phyloP scores from a whole-genome alignment of 2,888 invertebrate species.

The Hirtodrosophila confusa region DNA sequence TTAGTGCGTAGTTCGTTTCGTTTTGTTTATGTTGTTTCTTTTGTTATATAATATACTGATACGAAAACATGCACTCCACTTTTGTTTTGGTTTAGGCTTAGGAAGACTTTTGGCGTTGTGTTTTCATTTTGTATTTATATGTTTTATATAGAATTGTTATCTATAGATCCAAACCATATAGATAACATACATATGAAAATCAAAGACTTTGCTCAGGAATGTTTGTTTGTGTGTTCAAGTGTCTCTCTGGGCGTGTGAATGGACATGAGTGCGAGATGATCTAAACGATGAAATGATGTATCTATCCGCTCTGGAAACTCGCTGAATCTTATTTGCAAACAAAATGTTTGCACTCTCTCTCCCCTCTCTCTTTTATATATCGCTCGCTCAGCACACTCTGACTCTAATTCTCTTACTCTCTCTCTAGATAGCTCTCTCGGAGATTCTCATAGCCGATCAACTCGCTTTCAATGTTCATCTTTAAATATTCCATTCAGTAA shows the following conservation, averaged over 20 bases:
- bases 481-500: constrained; percentile 43
- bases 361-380: neutral
- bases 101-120: constrained; percentile 82
- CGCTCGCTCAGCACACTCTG: too few relatives aligned
- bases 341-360: too few relatives aligned
- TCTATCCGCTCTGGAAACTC: constrained; percentile 4
- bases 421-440: constrained; percentile 22
- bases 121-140: constrained; percentile 56
- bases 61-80: constrained; percentile 49
- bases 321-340: too few relatives aligned
- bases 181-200: constrained; percentile 52
- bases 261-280: constrained; percentile 25
- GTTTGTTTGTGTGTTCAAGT: constrained; percentile 40
- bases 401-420: constrained; percentile 21
- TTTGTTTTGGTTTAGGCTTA: constrained; percentile 64
- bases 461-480: constrained; percentile 35
- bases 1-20: neutral
- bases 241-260: constrained; percentile 30
- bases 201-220: constrained; percentile 70
- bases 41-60: constrained; percentile 16
- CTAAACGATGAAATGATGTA: constrained; percentile 11
- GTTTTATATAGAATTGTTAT: constrained; percentile 22
- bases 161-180: constrained; percentile 32
- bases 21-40: too few relatives aligned
- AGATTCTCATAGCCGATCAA: constrained; percentile 40